Conservation (phyloP, 2,113 vertebrate species). For the Prinia subflava region DNA sequence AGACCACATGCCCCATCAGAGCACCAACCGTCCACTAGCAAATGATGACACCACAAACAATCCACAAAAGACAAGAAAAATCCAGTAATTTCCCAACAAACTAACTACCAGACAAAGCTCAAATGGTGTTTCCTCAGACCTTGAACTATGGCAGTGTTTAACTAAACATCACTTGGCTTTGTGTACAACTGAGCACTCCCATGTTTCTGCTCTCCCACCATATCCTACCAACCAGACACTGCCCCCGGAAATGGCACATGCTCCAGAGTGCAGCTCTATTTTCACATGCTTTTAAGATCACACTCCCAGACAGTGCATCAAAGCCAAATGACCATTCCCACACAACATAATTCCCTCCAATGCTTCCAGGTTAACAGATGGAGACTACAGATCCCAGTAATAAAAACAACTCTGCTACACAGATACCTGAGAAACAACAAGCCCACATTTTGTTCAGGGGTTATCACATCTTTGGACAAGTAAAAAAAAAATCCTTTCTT, state of each 20-base stretch:
- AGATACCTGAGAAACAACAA: background rate
- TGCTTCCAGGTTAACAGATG: conserved; percentile 52
- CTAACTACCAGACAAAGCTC: background rate
- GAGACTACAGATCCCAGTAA: background rate
- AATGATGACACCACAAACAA: background rate
- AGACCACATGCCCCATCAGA: background rate
- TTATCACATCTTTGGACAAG: background rate
- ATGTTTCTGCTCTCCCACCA: background rate
- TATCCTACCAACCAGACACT: background rate
- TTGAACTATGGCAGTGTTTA: background rate
- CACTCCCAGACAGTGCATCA: background rate
- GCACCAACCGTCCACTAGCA: background rate
- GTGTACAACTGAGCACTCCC: fast-evolving
- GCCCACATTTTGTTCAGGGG: background rate
- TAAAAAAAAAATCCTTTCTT: background rate
- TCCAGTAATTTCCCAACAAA: background rate
- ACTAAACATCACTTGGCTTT: background rate
- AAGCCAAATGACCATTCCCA: background rate
- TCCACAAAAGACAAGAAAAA: background rate
- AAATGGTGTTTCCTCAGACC: background rate
- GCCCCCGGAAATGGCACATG: background rate
- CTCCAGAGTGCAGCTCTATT: background rate
- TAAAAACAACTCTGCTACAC: background rate
- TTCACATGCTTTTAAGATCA: background rate
- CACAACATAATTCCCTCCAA: background rate